Evolutionary conservation across 2,888 invertebrate species (phyloP).

Genomic region (Crepidodera aurea): DNA sequence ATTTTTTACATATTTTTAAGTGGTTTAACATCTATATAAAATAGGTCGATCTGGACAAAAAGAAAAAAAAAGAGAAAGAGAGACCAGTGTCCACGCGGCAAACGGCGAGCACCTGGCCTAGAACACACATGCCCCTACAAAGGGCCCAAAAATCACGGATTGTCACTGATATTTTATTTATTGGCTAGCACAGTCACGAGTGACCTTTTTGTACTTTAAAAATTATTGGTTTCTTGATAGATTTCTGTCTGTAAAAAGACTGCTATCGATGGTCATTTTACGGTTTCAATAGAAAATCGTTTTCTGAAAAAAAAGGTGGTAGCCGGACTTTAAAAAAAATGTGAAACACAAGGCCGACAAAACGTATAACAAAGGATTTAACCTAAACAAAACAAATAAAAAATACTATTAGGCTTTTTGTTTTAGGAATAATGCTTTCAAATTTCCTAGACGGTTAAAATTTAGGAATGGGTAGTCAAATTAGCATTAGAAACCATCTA

Average conservation of each 20-base stretch:
- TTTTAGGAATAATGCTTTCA: too few relatives aligned
- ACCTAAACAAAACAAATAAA: neutral
- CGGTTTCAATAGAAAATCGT: constrained; percentile 30
- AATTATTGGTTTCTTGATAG: constrained; percentile 46
- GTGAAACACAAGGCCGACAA: neutral
- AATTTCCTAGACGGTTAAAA: too few relatives aligned
- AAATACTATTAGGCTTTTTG: too few relatives aligned
- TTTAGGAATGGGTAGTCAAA: too few relatives aligned
- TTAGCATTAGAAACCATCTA: too few relatives aligned
- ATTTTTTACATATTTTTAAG: too few relatives aligned
- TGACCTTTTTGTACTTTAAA: constrained; percentile 49
- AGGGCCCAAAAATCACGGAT: constrained; percentile 54
- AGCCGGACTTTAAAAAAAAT: constrained; percentile 8
- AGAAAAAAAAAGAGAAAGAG: constrained; percentile 28
- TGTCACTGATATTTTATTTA: constrained; percentile 63
- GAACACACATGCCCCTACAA: constrained; percentile 47
- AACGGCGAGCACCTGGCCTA: constrained; percentile 45
- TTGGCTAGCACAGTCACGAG: constrained; percentile 53
- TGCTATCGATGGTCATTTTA: constrained; percentile 39
- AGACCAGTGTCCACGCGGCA: constrained; percentile 47
- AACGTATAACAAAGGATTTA: neutral
- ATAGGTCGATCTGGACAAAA: constrained; percentile 16
- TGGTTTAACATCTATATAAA: neutral
- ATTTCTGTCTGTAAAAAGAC: constrained; percentile 37
- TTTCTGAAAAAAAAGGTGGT: constrained; percentile 16